Conservation (phyloP, 2,888 invertebrate species). For the Microctonus hyperodae region DNA sequence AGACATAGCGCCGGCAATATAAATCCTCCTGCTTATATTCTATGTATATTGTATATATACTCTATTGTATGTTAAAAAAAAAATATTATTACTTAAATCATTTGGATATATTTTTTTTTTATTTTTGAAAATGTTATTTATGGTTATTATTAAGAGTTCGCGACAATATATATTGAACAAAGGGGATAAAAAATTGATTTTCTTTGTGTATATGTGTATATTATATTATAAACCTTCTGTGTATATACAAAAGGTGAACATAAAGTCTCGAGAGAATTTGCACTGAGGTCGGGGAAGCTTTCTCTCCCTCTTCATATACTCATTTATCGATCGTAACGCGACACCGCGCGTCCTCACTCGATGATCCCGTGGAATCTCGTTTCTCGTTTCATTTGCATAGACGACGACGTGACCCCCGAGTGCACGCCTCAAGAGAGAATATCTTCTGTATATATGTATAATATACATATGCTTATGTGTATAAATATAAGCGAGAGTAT, state of each 20-base stretch:
- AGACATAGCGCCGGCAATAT: constrained; percentile 4
- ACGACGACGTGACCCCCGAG: constrained; percentile 49
- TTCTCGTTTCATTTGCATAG: constrained; percentile 53
- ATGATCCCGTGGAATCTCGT: constrained; percentile 44
- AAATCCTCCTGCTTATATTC: not conserved
- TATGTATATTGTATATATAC: too few relatives aligned
- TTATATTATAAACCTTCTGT: not conserved
- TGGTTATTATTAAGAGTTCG: not conserved
- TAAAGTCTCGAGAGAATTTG: constrained; percentile 17
- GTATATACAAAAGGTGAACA: constrained; percentile 9
- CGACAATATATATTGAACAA: not conserved
- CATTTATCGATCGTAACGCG: constrained; percentile 38
- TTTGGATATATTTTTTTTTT: not conserved
- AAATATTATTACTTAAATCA: too few relatives aligned
- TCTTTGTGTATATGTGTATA: not conserved
- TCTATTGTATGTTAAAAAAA: too few relatives aligned
- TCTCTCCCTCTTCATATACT: constrained; percentile 28
- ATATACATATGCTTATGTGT: constrained; percentile 1
- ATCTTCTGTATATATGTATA: constrained; percentile 16
- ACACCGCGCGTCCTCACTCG: constrained; percentile 33
- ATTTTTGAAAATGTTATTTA: not conserved
- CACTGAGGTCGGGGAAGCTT: constrained; percentile 24
- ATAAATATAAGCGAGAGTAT: constrained; percentile 4
- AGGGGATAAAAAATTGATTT: not conserved
- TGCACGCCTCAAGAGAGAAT: constrained; percentile 34